phyloP scores from a whole-genome alignment of 2,113 vertebrate genomes.

The Callaeas wilsoni region DNA sequence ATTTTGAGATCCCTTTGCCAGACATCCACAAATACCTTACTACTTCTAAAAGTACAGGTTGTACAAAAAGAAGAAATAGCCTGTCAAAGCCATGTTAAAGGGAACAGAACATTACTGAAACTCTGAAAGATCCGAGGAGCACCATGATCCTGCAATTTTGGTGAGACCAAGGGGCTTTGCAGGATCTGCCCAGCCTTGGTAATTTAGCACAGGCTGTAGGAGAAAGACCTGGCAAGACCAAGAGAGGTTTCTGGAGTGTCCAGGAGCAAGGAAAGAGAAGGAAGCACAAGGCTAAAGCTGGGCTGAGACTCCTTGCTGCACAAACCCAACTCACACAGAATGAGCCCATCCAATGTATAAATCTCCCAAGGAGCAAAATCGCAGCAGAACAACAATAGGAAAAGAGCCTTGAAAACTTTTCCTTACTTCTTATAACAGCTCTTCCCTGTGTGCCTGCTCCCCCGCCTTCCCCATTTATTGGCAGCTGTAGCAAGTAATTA shows the following conservation, averaged over 20 bases:
- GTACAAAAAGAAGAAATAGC: slow-evolving; percentile 51
- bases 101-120: background rate
- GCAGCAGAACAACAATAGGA: background rate
- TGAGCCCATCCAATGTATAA: background rate
- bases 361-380: background rate
- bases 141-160: background rate
- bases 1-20: slow-evolving; percentile 54
- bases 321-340: background rate
- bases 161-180: background rate
- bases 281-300: background rate
- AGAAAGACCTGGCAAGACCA: background rate
- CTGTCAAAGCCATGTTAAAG: background rate
- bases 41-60: slow-evolving; percentile 55
- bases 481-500: background rate
- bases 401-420: background rate
- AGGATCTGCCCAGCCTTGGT: background rate
- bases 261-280: background rate
- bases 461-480: background rate
- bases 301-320: background rate
- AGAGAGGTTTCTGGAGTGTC: background rate
- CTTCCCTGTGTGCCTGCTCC: background rate
- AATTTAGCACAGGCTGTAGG: background rate
- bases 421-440: slow-evolving; percentile 28
- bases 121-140: background rate
- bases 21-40: slow-evolving; percentile 50